phyloP scores from a whole-genome alignment of 2,113 vertebrate genomes.

The Onychostruthus taczanowskii region DNA sequence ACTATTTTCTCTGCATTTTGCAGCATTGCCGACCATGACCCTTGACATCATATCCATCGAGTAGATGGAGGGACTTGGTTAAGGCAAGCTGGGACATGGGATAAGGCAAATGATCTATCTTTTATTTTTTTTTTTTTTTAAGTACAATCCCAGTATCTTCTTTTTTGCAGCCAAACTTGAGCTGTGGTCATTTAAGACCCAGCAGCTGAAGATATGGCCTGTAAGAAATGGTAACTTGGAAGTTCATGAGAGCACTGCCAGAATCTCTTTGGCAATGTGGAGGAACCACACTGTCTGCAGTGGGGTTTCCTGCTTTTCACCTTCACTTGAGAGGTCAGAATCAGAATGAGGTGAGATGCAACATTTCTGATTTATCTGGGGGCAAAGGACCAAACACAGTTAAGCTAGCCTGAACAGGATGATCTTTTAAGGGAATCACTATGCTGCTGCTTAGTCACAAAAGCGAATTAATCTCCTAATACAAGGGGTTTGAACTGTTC shows the following conservation, averaged over 20 bases:
- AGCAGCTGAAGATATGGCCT: background rate
- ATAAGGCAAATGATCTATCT: background rate
- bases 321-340: background rate
- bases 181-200: background rate
- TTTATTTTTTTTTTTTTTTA: background rate
- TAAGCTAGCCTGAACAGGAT: background rate
- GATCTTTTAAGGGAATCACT: background rate
- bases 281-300: background rate
- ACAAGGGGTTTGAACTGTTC: background rate
- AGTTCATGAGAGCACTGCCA: background rate
- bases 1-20: background rate
- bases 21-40: background rate
- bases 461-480: slow-evolving; percentile 1
- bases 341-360: background rate
- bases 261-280: background rate
- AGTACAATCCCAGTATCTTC: background rate
- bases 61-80: background rate
- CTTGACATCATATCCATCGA: accelerated
- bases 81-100: background rate
- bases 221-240: background rate
- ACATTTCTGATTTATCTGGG: background rate
- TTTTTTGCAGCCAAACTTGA: background rate
- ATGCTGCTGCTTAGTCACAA: background rate
- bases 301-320: background rate
- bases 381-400: background rate